phyloP scores from a whole-genome alignment of 2,113 vertebrate genomes.

The Scatophagus argus region DNA sequence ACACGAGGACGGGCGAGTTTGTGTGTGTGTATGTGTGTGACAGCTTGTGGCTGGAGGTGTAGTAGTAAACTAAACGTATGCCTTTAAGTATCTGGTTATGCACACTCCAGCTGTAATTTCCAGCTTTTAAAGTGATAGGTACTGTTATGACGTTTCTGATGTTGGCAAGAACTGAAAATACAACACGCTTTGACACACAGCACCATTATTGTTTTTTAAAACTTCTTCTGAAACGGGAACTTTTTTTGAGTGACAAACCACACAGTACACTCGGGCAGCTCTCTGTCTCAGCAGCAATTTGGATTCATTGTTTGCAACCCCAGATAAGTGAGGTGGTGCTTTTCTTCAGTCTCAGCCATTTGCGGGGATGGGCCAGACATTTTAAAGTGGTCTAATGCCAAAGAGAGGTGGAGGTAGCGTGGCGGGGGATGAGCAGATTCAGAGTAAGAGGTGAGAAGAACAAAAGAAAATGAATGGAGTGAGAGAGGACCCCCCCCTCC shows the following conservation, averaged over 20 bases:
- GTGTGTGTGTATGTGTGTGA: conserved; percentile 29
- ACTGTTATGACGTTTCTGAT: conserved; percentile 13
- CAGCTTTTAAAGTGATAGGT: conserved; percentile 9
- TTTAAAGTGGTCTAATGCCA: conserved; percentile 76
- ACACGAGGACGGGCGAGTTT: conserved; percentile 55
- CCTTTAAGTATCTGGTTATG: conserved; percentile 18
- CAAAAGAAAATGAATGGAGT: conserved; percentile 69
- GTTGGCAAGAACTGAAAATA: background rate
- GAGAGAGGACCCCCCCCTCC: conserved; percentile 70
- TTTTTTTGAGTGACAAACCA: conserved; percentile 66
- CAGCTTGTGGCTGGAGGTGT: conserved; percentile 8
- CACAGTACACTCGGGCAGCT: conserved; percentile 63
- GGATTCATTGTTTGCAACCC: conserved; percentile 74
- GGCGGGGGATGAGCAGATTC: conserved; percentile 62
- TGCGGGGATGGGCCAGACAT: conserved; percentile 65
- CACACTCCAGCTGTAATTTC: conserved; percentile 11
- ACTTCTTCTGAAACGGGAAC: conserved; percentile 32
- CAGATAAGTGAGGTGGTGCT: conserved; percentile 63
- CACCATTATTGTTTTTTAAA: conserved; percentile 1
- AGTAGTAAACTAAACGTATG: background rate
- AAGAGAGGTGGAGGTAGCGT: conserved; percentile 60
- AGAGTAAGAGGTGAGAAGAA: conserved; percentile 74
- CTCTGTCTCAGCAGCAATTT: conserved; percentile 68
- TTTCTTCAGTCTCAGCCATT: conserved; percentile 67
- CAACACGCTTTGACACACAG: conserved; percentile 34